Base-by-base conservation (phyloP, 2,888 invertebrate genomes). In the Lepetodrilus schrolli region DNA sequence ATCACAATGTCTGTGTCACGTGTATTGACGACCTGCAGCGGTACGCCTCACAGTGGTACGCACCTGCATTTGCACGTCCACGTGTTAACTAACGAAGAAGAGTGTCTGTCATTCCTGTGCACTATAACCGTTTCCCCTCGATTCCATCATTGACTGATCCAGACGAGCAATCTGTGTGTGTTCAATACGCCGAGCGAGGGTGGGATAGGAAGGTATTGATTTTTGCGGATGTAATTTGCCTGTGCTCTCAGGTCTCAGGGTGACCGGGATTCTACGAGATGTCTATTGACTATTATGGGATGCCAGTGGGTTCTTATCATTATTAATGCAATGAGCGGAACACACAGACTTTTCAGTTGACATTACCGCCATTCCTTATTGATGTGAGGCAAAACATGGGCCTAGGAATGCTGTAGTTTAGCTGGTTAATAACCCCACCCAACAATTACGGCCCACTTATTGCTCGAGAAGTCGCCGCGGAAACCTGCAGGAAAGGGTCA, bases 271-370 rank as follows among this genome's bases (percentile, higher is more conserved):
- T 58, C 58, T 58, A 58, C 58, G 58, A 58, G 58, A 58, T 30
- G 30, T 30, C 21, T 58, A 58, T 58, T 58, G 58, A 58, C 34
- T 58, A 58, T 58, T 58, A 58, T 58, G 58, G 58, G 58, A 58
- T 58, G 58, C 58, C 58, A 30, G 58, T 30, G 34, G 58, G 58
- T 34, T 58, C 58, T 58, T 58, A 58, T 58, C 58, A 58, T 58
- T 58, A 58, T 58, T 58, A 58, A 58, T 58, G 58, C 58, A 58
- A 58, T 58, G 58, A 58, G 17, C 58, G 34, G 30, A 58, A 30
- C 58, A 58, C 58, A 58, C 58, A 58, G 34, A 34, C 30, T 30
- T 58, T 17, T 58, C 30, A n/a, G 58, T 30, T 58, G 58, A 30
- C 58, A 58, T 30, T 30, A 34, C 17, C 30, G 30, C 58, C 58